These are phyloP conservation scores for Chironomus riparius DNA, from an alignment of 2,888 invertebrate species.

Conservation along the genomic window DNA sequence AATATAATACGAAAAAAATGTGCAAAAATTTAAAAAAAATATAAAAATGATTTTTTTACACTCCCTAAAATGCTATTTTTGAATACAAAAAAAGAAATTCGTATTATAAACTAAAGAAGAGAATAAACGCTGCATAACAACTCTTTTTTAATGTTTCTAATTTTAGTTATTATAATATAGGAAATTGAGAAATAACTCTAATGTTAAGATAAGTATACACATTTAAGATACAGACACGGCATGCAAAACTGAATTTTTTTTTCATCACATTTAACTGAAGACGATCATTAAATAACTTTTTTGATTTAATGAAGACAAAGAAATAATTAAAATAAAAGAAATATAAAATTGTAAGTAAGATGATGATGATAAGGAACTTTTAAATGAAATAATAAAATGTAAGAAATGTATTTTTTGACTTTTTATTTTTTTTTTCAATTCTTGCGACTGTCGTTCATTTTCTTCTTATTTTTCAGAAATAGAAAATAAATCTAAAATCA, in stretches of 20 bases:
- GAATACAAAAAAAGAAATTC: neutral
- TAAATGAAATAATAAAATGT: neutral
- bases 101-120: neutral
- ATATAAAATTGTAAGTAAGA: no score
- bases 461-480: neutral
- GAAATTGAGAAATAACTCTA: no score
- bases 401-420: neutral
- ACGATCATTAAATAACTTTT: no score
- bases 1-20: neutral
- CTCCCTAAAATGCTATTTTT: conserved; percentile 12
- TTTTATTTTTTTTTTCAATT: neutral
- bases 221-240: no score
- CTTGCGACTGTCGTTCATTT: neutral
- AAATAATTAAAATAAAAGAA: no score
- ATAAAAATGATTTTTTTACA: conserved; percentile 10
- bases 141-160: neutral
- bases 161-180: neutral
- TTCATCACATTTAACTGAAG: no score
- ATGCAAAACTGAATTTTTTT: no score
- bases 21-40: neutral
- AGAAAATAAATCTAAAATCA: neutral
- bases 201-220: no score
- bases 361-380: no score
- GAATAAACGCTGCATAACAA: neutral
- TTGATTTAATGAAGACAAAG: no score